Conservation (phyloP, 2,797 vertebrate species). For the Picus viridis region DNA sequence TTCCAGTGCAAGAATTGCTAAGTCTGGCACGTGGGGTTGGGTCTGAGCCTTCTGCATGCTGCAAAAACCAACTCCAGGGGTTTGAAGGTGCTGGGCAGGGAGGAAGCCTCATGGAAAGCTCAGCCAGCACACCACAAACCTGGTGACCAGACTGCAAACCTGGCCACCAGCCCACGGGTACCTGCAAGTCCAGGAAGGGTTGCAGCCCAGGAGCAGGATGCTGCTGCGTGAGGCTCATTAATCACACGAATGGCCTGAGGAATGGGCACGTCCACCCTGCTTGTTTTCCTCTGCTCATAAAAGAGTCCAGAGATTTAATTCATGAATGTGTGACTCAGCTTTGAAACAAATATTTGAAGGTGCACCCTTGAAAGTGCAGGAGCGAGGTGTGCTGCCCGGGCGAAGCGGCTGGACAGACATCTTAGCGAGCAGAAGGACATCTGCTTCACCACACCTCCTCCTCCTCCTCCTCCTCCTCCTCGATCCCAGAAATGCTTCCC, state of each 20-base stretch:
- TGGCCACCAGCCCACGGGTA: not conserved
- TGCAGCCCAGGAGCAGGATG: not conserved
- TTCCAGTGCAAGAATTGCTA: not conserved
- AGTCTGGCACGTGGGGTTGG: conserved; percentile 17
- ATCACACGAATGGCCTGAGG: not conserved
- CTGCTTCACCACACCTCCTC: not conserved
- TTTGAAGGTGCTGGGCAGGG: not conserved
- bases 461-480: not conserved
- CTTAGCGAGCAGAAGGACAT: not conserved
- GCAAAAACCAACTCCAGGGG: not conserved
- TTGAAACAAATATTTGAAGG: not conserved
- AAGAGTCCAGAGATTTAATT: not conserved
- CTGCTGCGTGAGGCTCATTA: not conserved
- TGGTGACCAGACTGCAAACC: not conserved
- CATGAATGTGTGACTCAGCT: conserved; percentile 39
- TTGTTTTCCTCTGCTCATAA: not conserved
- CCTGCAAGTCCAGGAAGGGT: not conserved
- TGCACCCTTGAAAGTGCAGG: not conserved
- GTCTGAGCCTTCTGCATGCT: not conserved
- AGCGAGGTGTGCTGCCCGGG: not conserved
- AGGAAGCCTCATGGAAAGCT: not conserved
- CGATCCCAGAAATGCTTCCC: not conserved
- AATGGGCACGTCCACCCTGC: not conserved
- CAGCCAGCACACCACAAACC: fast-evolving
- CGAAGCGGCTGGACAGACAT: not conserved